Base-by-base conservation (phyloP, 2,797 vertebrate species). In the Artibeus jamaicensis region DNA sequence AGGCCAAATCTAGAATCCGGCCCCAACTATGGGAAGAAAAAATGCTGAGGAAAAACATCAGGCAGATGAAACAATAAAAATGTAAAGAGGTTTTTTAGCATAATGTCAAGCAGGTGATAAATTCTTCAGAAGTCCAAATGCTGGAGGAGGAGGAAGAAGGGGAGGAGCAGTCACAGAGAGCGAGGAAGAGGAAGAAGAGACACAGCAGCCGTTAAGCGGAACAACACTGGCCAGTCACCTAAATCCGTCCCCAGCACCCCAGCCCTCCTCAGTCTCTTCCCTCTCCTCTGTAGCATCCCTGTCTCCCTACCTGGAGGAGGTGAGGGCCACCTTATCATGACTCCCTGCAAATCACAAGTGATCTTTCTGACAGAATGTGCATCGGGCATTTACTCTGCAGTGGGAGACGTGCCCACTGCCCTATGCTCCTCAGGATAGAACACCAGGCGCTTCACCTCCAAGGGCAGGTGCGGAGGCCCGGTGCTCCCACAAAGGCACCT, bases 371-470 rank as follows among this genome's bases (percentile, higher is more conserved):
- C 48, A 71, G 11, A 78, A 24, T 32, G 16, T 9, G 26, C 12
- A 16, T 24, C 37, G 12, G 57, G 34, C 22, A 21, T 21, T 50
- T 12, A 26, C 32, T 71, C 46, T 1, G 2, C 9, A 4, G 0
- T 73, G 4, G 44, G 48, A 78, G 34, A 18, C 42, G 9, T 6
- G 53, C 16, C 70, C 19, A 19, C 76, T 14, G 24, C 7, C 48
- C 34, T 18, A 24, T 1, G 0, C 14, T 59, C 34, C 50, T 59
- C 0, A 1, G n/a, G 26, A 6, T 0, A 1, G 7, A 53, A 32
- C 73, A 19, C 16, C 71, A 48, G 1, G 19, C 11, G 65, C 12
- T 70, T 84, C 59, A 34, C 24, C 46, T 26, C 32, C 32, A n/a
- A 46, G 50, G 42, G 0, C 34, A n/a, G 14, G 55, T 0, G 3